A percentile compares a stretch with the other conserved stretches of the same genome.
Conservation (phyloP, 2,113 vertebrate species). For the Protobothrops flavoviridis region DNA sequence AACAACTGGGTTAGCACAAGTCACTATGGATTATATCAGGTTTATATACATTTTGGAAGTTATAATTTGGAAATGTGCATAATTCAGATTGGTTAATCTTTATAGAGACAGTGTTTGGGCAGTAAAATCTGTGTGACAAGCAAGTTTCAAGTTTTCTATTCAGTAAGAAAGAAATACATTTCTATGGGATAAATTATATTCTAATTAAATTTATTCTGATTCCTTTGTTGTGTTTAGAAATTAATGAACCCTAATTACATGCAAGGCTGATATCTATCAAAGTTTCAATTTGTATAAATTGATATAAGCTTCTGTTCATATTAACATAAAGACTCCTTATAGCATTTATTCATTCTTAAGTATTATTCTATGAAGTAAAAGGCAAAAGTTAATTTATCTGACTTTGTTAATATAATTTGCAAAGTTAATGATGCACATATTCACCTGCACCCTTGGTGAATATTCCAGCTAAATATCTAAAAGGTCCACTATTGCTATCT, state of each 20-base stretch:
- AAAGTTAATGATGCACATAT: background rate
- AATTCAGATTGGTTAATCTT: background rate
- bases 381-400: background rate
- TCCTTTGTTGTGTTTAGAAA: background rate
- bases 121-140: background rate
- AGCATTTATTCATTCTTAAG: background rate
- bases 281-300: background rate
- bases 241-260: background rate
- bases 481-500: background rate
- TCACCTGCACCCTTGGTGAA: background rate
- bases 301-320: background rate
- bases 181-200: background rate
- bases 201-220: background rate
- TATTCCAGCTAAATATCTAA: background rate
- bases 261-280: background rate
- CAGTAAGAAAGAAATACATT: background rate
- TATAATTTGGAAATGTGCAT: background rate
- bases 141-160: background rate
- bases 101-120: background rate
- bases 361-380: background rate
- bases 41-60: background rate
- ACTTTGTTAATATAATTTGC: background rate
- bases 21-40: no score
- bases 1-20: background rate
- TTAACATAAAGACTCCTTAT: background rate